Evolutionary conservation across 2,888 invertebrate species (phyloP), one percentile per base, ranked within the genome.

Genomic region (Drosophila fulvimacula): DNA sequence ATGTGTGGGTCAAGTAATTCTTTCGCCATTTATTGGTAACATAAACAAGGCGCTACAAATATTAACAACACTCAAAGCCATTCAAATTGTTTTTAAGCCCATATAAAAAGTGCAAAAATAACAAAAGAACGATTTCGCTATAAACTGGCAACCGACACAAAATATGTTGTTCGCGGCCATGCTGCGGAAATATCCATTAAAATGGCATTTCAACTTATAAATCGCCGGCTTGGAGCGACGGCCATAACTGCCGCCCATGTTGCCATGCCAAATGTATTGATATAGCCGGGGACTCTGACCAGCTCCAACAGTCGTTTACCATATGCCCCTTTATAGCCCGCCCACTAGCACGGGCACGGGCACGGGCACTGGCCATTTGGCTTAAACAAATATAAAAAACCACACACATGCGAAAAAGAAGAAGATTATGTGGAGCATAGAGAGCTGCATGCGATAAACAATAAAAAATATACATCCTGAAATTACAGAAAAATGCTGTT

Each of bases 131-230:
- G n/a, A 10, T 36, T 21, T 24, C 19, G 21, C 48, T 19, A 56
- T 59, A 34, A 61, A 58, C 48, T 71, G 53, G 39, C 62, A 76
- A 56, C 71, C 71, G 55, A 55, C 57, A 63, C 61, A 58, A 71
- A 74, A 79, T 73, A 75, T 83, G 84, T 71, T 81, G 79, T 69
- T 70, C 60, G 69, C 64, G 76, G 63, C 64, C 62, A 70, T 57
- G 60, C 76, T 80, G 69, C 82, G 86, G 88, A 88, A 85, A 88
- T 85, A 85, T 82, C 88, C 84, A 88, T 88, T 88, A 88, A 85
- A 85, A 81, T 81, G 79, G 75, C 79, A 81, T 85, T 85, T 82
- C 55, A 85, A 82, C 83, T 88, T 88, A 85, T 85, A 88, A 85
- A 85, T 85, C 83, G 85, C 63, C 61, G 62, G 73, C 71, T 78